These are phyloP conservation scores for Entomobrya multifasciata DNA, from an alignment of 2,888 invertebrate genomes.

Conservation along the genomic window DNA sequence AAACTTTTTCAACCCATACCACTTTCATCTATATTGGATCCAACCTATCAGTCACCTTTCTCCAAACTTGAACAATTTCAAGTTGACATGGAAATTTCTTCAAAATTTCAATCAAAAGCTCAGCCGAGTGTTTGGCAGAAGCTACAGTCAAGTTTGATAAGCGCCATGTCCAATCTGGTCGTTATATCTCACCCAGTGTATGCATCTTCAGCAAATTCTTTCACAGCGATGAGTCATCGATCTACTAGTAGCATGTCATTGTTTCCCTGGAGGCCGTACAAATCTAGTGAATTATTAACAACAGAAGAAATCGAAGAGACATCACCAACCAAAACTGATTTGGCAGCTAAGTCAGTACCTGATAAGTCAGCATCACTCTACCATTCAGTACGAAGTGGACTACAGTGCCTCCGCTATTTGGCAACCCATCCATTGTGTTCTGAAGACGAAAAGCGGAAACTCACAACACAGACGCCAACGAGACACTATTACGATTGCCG, in stretches of 20 bases:
- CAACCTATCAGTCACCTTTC: slow-evolving; percentile 54
- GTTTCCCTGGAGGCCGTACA: slow-evolving; percentile 47
- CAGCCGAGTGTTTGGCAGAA: slow-evolving; percentile 44
- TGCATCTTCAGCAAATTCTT: slow-evolving; percentile 9
- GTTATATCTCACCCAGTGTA: slow-evolving; percentile 57
- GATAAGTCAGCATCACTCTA: slow-evolving; percentile 22
- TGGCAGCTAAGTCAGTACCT: not conserved
- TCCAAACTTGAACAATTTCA: slow-evolving; percentile 64
- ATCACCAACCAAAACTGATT: not conserved
- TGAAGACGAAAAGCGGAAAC: not conserved
- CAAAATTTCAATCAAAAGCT: not conserved
- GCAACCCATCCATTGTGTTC: slow-evolving; percentile 51
- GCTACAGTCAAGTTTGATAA: slow-evolving; percentile 51
- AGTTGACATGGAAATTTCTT: slow-evolving; percentile 57
- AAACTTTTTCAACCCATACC: slow-evolving; percentile 65
- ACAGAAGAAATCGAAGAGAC: not conserved
- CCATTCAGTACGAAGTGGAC: slow-evolving; percentile 51
- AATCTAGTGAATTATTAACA: slow-evolving; percentile 18
- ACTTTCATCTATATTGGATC: slow-evolving; percentile 62
- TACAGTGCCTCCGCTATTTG: slow-evolving; percentile 59
- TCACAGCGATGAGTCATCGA: slow-evolving; percentile 6
- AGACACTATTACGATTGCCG: slow-evolving; percentile 32
- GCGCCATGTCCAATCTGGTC: slow-evolving; percentile 57
- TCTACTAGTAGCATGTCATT: slow-evolving; percentile 27
- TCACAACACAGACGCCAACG: slow-evolving; percentile 21